Base-by-base conservation (phyloP, 92 coral and sea anemone genomes). In the Porites evermanni region DNA sequence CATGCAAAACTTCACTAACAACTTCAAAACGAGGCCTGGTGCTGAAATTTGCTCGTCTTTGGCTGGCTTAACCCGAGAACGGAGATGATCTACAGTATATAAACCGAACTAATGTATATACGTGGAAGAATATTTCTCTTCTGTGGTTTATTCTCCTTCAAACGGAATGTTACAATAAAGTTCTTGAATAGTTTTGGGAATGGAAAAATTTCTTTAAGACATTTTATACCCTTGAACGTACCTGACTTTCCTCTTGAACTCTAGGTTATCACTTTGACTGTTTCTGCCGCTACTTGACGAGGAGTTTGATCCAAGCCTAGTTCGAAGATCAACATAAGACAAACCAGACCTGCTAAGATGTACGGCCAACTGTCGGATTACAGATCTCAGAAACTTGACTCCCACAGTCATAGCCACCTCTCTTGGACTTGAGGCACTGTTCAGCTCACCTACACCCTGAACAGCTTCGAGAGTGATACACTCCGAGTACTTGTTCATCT, bases 331-430 rank as follows among this genome's bases (percentile, higher is more conserved):
- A 20, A 93, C 94, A 74, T 93, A 95, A 7, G 98, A 93, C 75
- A 95, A 76, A 18, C 95, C 93, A 81, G 93, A 91, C 67, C 95
- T 91, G 54, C 98, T 95, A 19, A 95, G 95, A 67, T 93, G 96
- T 3, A 93, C 91, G 0, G 96, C 89, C 93, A 95, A 85, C 81
- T 95, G 98, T 14, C 98, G 93, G 23, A 94, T 87, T 53, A 95
- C 95, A 24, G 98, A 95, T 75, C 98, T 84, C 64, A 95, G 80
- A 85, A 95, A 95, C 87, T 87, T 85, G 75, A 91, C 20, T 1
- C 97, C 98, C 10, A 95, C 98, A 53, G 84, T 65, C 38, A 93
- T 83, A 52, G 98, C 91, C 11, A 88, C 71, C 75, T 79, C 89
- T 14, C 90, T 86, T 12, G 94, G 83, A 18, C 89, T 64, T 11